Evolutionary conservation across 2,888 invertebrate genomes (phyloP).

Genomic region (Ichneumoninae sp.): DNA sequence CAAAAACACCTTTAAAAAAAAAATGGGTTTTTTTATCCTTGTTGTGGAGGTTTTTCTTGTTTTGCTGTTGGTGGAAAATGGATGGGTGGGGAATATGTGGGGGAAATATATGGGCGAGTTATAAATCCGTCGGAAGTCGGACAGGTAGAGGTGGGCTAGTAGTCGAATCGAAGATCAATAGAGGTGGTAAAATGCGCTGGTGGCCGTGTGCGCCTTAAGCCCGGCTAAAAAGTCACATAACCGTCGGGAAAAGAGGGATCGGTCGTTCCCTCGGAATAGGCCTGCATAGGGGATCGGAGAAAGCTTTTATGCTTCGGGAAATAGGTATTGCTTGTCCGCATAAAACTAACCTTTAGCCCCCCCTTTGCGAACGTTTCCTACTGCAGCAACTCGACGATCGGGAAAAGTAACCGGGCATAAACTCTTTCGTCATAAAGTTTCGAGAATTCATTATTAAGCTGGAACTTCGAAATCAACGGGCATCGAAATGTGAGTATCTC

Average conservation of each 20-base stretch:
- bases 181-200: conserved; percentile 33
- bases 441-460: background rate
- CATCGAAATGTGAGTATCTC: background rate
- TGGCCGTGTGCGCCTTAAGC: conserved; percentile 27
- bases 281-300: conserved; percentile 46
- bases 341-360: conserved; percentile 63
- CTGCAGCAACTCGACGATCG: conserved; percentile 46
- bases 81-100: conserved; percentile 2
- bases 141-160: conserved; percentile 57
- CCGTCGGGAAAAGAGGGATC: conserved; percentile 63
- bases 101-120: conserved; percentile 62
- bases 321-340: conserved; percentile 60
- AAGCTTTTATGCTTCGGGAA: conserved; percentile 65
- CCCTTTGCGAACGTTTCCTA: conserved; percentile 30
- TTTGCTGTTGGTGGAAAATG: conserved; percentile 6
- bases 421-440: background rate
- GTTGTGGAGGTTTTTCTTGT: background rate
- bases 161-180: conserved; percentile 69
- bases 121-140: conserved; percentile 65
- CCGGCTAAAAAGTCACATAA: conserved; percentile 68
- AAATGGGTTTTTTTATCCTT: conserved; percentile 1
- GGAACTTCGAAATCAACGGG: background rate
- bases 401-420: conserved; percentile 20
- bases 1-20: conserved; percentile 14
- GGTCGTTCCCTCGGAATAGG: conserved; percentile 46